phyloP scores from a whole-genome alignment of 2,113 vertebrate species.

The Gasterosteus nipponicus region DNA sequence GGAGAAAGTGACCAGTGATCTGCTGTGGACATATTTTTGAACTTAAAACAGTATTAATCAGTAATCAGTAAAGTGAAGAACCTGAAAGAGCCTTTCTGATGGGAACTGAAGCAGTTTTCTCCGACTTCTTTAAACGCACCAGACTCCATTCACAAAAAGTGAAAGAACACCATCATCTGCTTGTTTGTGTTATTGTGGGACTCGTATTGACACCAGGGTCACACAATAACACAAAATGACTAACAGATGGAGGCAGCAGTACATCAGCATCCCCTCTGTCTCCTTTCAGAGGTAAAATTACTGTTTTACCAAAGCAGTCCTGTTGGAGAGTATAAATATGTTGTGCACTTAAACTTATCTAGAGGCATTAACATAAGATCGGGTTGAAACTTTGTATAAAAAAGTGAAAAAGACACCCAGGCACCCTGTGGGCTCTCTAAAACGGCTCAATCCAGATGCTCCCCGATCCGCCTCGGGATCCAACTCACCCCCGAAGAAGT shows the following conservation, averaged over 20 bases:
- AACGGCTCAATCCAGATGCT: background rate
- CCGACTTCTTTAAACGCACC: background rate
- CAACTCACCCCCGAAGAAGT: conserved; percentile 78
- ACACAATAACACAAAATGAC: background rate
- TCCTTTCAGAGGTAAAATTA: background rate
- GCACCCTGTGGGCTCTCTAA: background rate
- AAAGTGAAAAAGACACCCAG: background rate
- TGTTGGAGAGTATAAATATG: too few species aligned
- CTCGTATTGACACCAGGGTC: too few species aligned
- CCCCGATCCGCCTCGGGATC: background rate
- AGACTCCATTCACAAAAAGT: background rate
- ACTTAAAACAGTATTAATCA: background rate
- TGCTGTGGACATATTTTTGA: background rate
- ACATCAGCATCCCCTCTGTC: background rate
- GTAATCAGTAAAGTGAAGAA: background rate
- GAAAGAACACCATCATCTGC: background rate
- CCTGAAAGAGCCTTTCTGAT: background rate
- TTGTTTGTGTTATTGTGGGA: background rate
- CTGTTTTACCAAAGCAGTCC: background rate
- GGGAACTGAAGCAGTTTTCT: background rate
- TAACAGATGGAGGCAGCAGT: background rate
- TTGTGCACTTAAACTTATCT: background rate
- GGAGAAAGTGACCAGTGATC: background rate
- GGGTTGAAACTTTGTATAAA: background rate
- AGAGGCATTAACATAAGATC: background rate